A percentile compares a stretch with the other conserved stretches of the same genome.
phyloP scores from a whole-genome alignment of 2,888 invertebrate species.

The Mantis religiosa region DNA sequence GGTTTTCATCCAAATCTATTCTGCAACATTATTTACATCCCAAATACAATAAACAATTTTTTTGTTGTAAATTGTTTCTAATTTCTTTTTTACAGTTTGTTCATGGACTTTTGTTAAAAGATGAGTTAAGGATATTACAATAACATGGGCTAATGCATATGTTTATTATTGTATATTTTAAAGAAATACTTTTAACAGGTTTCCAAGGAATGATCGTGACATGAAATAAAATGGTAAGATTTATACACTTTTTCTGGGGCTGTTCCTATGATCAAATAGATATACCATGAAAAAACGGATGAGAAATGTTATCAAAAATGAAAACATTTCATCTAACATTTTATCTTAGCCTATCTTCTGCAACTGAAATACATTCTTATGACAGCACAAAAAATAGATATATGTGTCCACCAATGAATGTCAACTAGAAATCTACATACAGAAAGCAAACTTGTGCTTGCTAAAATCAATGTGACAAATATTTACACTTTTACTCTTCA shows the following conservation, averaged over 20 bases:
- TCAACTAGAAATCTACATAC: conserved; percentile 2
- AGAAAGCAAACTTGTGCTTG: neutral
- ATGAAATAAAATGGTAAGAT: neutral
- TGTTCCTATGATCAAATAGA: neutral
- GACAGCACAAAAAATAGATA: neutral
- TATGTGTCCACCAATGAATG: conserved; percentile 5
- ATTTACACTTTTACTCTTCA: neutral
- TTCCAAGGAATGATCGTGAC: neutral
- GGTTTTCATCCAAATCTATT: neutral
- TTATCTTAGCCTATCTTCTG: neutral
- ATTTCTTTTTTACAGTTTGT: conserved; percentile 10
- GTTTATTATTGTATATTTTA: neutral
- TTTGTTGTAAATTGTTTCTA: neutral
- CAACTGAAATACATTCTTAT: neutral
- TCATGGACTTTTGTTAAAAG: conserved; percentile 16
- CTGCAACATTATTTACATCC: neutral
- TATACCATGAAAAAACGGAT: neutral
- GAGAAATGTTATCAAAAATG: neutral
- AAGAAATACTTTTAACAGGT: neutral
- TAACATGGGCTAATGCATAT: neutral
- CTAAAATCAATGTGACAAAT: neutral
- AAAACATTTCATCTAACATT: neutral
- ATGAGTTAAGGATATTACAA: neutral
- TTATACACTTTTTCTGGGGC: neutral
- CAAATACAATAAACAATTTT: neutral